A percentile compares a stretch with the other conserved stretches of the same genome.
phyloP scores from a whole-genome alignment of 2,888 invertebrate species.

The Archips xylosteana region DNA sequence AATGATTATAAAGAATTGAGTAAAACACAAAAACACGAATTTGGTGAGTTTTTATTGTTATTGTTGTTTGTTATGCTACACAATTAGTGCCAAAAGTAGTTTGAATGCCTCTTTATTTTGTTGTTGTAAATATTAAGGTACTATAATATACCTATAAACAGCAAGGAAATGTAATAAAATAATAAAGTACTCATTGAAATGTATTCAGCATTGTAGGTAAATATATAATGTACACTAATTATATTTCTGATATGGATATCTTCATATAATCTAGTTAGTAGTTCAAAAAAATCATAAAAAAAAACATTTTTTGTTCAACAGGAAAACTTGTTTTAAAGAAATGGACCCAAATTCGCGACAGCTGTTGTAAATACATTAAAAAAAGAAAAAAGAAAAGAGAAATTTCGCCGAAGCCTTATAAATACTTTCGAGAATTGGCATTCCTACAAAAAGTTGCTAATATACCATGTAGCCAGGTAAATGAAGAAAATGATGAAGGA shows the following conservation, averaged over 20 bases:
- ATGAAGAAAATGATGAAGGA: neutral
- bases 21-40: conserved; percentile 3
- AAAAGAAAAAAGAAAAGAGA: neutral
- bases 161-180: too few species aligned
- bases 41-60: neutral
- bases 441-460: conserved; percentile 1
- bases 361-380: conserved; percentile 2
- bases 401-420: neutral
- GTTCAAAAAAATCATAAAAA: too few species aligned
- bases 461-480: neutral
- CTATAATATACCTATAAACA: too few species aligned
- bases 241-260: too few species aligned
- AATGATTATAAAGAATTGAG: neutral
- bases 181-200: too few species aligned
- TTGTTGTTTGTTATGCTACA: neutral
- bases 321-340: neutral
- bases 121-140: neutral
- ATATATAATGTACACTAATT: too few species aligned
- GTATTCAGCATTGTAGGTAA: too few species aligned
- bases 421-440: neutral
- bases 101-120: neutral
- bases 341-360: conserved; percentile 5
- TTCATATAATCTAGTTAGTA: too few species aligned
- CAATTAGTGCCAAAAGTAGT: neutral
- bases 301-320: neutral